Base-by-base conservation (phyloP, 2,113 vertebrate species). In the Cygnus atratus region DNA sequence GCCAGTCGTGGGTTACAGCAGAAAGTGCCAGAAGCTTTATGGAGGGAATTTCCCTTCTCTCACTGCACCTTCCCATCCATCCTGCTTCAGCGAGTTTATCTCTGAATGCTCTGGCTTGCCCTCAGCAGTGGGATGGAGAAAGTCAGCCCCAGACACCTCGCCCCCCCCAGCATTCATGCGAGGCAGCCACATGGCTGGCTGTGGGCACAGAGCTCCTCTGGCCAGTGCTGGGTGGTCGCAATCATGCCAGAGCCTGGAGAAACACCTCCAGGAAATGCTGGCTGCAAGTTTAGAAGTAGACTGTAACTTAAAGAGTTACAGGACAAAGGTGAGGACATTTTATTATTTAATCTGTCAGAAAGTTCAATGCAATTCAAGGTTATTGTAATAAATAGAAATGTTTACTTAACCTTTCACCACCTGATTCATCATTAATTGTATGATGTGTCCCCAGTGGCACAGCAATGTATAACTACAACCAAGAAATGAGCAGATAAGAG, bases 221-320 rank as follows among this genome's bases (percentile, higher is more conserved):
- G 10, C 16, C 1, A 2, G 10, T 19, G 8, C 15, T 46, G 28
- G 33, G 61, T 0, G 1, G 17, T 14, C 0, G 0, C 9, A 11
- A 20, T 41, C 1, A 0, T 33, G 18, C 14, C 20, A 73, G 29
- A 37, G 21, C 22, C 33, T 31, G 29, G 76, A 77, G 9, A 75
- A 33, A 67, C 15, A 59, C 25, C 8, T 88, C 33, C 66, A 85
- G 62, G 72, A 86, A 84, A 80, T 93, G 55, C 14, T 35, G 39
- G 14, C 25, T 54, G 61, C 13, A 89, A 28, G 24, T 72, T 94
- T 75, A 79, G 83, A 91, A 94, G 43, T 63, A 87, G 35, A 46
- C 79, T 90, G 54, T 71, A 81, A 67, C 29, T 29, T 33, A 16
- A 48, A 35, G 33, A 46, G 44, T 54, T 84, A 70, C 84, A 67